Percentiles rank a stretch among this genome's conserved stretches.
Conservation (phyloP, 2,888 invertebrate species). For the Watsonalla binaria region DNA sequence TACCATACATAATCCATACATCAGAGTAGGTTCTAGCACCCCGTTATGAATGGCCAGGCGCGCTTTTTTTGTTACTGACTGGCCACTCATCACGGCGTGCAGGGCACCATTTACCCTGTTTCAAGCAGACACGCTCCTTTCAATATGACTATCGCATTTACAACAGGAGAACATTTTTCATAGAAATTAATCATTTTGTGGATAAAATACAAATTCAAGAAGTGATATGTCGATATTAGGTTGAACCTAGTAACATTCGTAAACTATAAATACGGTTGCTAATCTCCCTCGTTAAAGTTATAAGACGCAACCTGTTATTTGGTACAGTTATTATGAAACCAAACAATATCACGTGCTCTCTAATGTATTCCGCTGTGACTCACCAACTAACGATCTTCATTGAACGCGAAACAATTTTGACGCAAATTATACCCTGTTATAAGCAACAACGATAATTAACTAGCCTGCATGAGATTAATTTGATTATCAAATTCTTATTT, state of each 20-base stretch:
- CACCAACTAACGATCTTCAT: slow-evolving; percentile 62
- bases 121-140: no score
- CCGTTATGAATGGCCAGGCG: no score
- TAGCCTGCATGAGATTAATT: slow-evolving; percentile 68
- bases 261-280: slow-evolving; percentile 41
- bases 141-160: no score
- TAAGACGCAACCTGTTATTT: slow-evolving; percentile 63
- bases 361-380: slow-evolving; percentile 42
- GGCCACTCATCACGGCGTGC: no score
- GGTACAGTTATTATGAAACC: slow-evolving; percentile 61
- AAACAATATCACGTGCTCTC: slow-evolving; percentile 70
- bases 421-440: slow-evolving; percentile 73
- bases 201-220: no score
- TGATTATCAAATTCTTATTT: slow-evolving; percentile 71
- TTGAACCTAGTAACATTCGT: slow-evolving; percentile 8
- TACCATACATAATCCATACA: no score
- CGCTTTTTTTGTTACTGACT: no score
- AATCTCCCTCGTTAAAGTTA: slow-evolving; percentile 59
- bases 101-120: no score
- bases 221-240: no score
- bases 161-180: no score
- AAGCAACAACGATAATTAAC: slow-evolving; percentile 66
- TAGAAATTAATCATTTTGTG: no score
- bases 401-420: slow-evolving; percentile 69
- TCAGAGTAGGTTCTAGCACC: no score